Base-by-base conservation (phyloP, 92 coral and sea anemone species). In the Palythoa caribaeorum region DNA sequence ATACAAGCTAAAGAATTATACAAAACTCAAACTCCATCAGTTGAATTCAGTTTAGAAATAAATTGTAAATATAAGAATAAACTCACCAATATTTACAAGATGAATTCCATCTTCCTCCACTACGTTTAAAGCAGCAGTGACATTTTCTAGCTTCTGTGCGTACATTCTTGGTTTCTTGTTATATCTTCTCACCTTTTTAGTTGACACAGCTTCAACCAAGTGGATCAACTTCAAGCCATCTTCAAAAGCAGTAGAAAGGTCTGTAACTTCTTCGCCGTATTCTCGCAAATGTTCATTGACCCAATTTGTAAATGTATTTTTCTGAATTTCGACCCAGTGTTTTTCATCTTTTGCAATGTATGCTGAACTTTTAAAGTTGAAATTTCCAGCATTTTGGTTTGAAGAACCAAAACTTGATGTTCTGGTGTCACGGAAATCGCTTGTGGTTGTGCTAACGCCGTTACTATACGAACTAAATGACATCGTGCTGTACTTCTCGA, bases 1-100 rank as follows among this genome's bases (percentile, higher is more conserved):
- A 44, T 44, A 7, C 6, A 44, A 40, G 6, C 47, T 40, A 40
- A 44, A 44, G 5, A 44, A 44, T 44, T 3, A 6, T 44, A 1
- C 0, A 44, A 44, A 44, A 44, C 5, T 44, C 4, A 44, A 44
- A 44, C 6, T 44, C 5, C 50, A 44, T 44, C 6, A 44, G 50
- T 8, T 44, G 50, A 44, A 44, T 63, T 63, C 70, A 16, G 9
- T 4, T 3, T 16, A 63, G 20, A 2, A 63, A n/a, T n/a, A 9
- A 63, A 7, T 63, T 63, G 6, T 7, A 63, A 60, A 16, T 55
- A 8, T 55, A 1, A 35, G 21, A 9, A 11, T 38, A n/a, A 15
- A 59, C 99, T 92, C 86, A 97, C 99, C 99, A 84, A 97, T 97
- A 71, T 95, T 97, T 50, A 97, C 97, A 9, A 97, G 93, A 53